A percentile compares a stretch with the other conserved stretches of the same genome.
Conservation (phyloP, 2,113 vertebrate genomes). For the Eidolon helvum region DNA sequence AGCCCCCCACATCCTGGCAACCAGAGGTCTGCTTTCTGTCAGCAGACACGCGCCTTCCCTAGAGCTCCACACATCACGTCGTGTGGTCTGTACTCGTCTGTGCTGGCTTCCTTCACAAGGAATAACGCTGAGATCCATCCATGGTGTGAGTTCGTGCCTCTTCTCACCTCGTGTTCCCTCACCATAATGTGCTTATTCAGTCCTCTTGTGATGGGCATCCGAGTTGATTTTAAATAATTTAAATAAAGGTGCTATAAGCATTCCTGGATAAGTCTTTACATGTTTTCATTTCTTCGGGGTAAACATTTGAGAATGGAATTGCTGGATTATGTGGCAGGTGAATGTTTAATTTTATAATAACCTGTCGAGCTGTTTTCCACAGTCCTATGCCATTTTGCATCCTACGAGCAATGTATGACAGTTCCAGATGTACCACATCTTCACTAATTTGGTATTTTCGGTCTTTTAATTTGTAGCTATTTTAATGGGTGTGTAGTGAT, state of each 20-base stretch:
- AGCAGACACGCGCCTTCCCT: not conserved
- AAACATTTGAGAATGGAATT: not conserved
- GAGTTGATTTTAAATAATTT: not conserved
- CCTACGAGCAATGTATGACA: not conserved
- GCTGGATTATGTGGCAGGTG: not conserved
- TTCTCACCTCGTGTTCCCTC: not conserved
- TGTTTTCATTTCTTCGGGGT: not conserved
- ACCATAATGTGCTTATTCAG: not conserved
- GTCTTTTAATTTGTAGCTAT: rapidly evolving
- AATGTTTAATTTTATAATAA: not conserved
- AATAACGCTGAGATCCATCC: rapidly evolving
- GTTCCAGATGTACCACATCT: not conserved
- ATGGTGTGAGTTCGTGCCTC: rapidly evolving
- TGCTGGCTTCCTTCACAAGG: not conserved
- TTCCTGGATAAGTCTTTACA: not conserved
- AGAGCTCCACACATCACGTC: not conserved
- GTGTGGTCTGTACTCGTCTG: rapidly evolving
- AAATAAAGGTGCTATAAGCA: not conserved
- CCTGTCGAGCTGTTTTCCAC: not conserved
- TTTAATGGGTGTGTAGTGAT: not conserved
- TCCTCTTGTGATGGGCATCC: not conserved
- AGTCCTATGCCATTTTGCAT: not conserved
- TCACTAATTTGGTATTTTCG: not conserved
- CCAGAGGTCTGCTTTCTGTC: not conserved
- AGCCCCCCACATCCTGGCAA: not conserved